phyloP scores from a whole-genome alignment of 2,113 vertebrate genomes.

The Bos taurus region ARS-UCD2.0 NC_037343.1:62208001-62208500 shows the following conservation, averaged over 20 bases:
- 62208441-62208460: not conserved
- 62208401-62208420: not conserved
- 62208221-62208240: conserved; percentile 26
- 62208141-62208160: not conserved
- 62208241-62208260: conserved; percentile 53
- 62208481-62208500: not conserved
- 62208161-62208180: not conserved
- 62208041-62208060: not conserved
- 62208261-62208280: conserved; percentile 41
- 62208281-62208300: not conserved
- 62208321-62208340: not conserved
- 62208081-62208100: not conserved
- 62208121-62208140: not conserved
- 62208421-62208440: not conserved
- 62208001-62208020: not conserved
- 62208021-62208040: not conserved
- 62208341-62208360: not conserved
- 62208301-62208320: not conserved
- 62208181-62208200: conserved; percentile 10
- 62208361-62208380: not conserved
- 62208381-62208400: conserved; percentile 2
- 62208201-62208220: conserved; percentile 46
- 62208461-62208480: not conserved
- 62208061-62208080: not conserved
- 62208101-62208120: not conserved